Evolutionary conservation across 2,888 invertebrate species (phyloP).

Genomic region (Drosophila prolongata): DNA sequence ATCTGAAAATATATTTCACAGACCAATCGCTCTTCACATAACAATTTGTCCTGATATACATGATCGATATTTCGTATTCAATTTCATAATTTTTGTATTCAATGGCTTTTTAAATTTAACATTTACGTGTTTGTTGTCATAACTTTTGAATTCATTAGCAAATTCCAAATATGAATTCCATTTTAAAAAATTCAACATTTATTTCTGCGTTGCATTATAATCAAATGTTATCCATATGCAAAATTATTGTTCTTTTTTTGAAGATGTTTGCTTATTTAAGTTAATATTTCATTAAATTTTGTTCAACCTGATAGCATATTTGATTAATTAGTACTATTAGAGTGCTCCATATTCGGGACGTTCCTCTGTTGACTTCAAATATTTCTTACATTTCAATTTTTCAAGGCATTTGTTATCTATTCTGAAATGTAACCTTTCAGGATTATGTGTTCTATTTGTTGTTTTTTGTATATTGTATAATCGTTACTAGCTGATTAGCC

Average conservation of each 20-base stretch:
- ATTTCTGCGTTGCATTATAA: background rate
- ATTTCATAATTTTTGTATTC: background rate
- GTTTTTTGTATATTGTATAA: background rate
- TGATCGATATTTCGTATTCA: background rate
- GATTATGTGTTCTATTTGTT: background rate
- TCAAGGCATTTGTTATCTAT: background rate
- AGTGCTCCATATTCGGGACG: background rate
- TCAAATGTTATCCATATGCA: background rate
- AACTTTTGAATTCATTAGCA: background rate
- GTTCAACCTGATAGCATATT: background rate
- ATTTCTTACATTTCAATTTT: background rate
- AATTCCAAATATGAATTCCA: background rate
- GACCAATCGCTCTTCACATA: background rate
- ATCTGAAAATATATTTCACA: background rate
- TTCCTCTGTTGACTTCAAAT: background rate
- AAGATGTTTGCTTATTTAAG: no score
- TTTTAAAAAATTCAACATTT: background rate
- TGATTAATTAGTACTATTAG: background rate
- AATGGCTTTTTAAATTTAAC: background rate
- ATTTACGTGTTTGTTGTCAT: no score
- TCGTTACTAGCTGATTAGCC: constrained; percentile 12
- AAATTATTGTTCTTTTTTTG: background rate
- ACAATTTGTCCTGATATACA: background rate
- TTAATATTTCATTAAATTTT: no score
- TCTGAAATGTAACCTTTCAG: background rate